Evolutionary conservation across 92 coral and sea anemone species (phyloP).

Genomic region (Epizoanthus fatuus): DNA sequence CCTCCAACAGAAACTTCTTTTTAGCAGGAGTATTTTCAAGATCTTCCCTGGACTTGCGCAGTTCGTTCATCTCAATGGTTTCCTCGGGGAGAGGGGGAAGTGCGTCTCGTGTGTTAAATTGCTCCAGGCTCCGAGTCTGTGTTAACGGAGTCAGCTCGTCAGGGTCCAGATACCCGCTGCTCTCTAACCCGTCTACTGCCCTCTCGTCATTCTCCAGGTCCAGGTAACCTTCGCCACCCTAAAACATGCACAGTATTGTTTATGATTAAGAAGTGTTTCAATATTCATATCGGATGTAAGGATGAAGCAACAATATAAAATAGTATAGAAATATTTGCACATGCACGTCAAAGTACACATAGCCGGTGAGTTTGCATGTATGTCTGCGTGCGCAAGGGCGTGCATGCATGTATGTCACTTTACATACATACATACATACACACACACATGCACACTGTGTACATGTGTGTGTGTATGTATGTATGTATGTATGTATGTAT

Average conservation of each 20-base stretch:
- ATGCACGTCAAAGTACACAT: too few species aligned
- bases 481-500: too few species aligned
- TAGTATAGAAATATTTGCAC: too few species aligned
- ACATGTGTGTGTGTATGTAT: too few species aligned
- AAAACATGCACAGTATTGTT: background rate
- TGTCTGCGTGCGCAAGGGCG: too few species aligned
- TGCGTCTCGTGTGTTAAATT: conserved; percentile 38
- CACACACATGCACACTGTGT: too few species aligned
- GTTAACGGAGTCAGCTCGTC: conserved; percentile 28
- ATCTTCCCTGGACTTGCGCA: conserved; percentile 32
- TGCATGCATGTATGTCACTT: too few species aligned
- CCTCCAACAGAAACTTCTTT: conserved; percentile 68
- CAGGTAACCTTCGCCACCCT: conserved; percentile 88
- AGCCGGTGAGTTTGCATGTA: too few species aligned
- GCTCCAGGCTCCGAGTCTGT: conserved; percentile 25
- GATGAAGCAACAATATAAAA: too few species aligned
- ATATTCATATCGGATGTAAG: too few species aligned
- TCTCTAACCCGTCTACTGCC: conserved; percentile 23
- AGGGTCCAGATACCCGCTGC: conserved; percentile 27
- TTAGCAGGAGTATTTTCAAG: conserved; percentile 38
- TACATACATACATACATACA: too few species aligned
- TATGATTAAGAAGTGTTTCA: too few species aligned
- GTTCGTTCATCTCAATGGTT: conserved; percentile 73
- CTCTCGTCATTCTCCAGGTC: conserved; percentile 73
- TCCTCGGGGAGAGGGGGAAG: conserved; percentile 90